phyloP scores from a whole-genome alignment of 1,140 invertebrate species.

The Zaprionus davidi region DNA sequence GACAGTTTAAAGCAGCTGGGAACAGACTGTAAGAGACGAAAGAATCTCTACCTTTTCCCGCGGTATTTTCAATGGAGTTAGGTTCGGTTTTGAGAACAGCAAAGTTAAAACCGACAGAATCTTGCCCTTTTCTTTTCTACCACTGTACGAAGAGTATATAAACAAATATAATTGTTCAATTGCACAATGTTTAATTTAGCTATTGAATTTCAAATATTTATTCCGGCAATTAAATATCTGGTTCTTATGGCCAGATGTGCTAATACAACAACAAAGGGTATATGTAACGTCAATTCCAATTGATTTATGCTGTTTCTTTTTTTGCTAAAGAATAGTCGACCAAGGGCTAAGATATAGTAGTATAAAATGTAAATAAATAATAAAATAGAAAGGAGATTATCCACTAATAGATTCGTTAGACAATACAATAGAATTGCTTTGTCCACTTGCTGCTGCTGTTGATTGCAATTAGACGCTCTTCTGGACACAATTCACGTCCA shows the following conservation, averaged over 20 bases:
- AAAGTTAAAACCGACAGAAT: no score
- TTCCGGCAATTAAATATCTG: neutral
- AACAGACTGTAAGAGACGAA: constrained; percentile 5
- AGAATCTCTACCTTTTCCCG: neutral
- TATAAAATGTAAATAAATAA: neutral
- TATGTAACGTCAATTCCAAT: no score
- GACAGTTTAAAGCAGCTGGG: constrained; percentile 12
- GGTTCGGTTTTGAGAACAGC: no score
- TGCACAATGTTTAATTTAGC: neutral
- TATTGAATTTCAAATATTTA: constrained; percentile 1
- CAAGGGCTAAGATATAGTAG: neutral
- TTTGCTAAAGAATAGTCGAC: neutral
- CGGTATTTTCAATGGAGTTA: neutral
- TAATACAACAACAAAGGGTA: neutral
- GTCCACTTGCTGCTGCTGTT: neutral
- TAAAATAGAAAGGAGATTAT: constrained; percentile 18
- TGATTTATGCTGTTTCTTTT: neutral
- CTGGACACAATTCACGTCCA: constrained; percentile 6
- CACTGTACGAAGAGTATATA: neutral
- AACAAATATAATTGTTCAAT: neutral
- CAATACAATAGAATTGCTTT: constrained; percentile 13
- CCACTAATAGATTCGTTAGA: neutral
- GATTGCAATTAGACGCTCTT: constrained; percentile 17
- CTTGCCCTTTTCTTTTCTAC: neutral
- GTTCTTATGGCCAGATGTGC: neutral